Evolutionary conservation across 2,113 vertebrate species (phyloP), one percentile per base, ranked within the genome.

Genomic region (Thryonomys swinderianus): DNA sequence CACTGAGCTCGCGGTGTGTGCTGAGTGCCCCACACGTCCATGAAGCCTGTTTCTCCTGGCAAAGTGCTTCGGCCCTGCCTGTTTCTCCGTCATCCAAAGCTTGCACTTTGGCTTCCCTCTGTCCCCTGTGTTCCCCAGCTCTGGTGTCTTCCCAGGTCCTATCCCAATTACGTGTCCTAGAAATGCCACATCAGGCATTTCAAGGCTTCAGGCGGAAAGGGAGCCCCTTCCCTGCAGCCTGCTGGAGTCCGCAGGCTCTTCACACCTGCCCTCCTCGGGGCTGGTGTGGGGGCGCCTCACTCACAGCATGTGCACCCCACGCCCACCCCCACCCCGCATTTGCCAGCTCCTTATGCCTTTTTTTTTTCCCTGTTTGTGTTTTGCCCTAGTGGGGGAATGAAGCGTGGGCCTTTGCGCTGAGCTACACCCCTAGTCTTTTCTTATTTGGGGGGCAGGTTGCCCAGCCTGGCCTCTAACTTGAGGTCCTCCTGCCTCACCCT

Each of bases 161-260:
- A 93, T 76, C 91, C 95, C 64, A 76, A 2, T 92, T 57, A 57
- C 21, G 18, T 53, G 81, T 51, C 76, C 91, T 87, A 90, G 91
- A 95, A 87, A 81, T 17, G 45, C 64, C 42, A 21, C 51, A 66
- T 92, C 71, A 59, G 23, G 53, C 7, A 3, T 86, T 25, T 23
- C 32, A 79, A 83, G 53, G 30, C 34, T 61, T 17, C 21, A 7
- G 2, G n/a, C 42, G n/a, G 86, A 61, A 80, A n/a, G 3, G 71
- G 89, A 20, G n/a, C 18, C 7, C 27, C 69, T 86, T 55, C 51
- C 20, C 32, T 66, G 37, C 30, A 7, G 25, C 25, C 23, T 32
- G 71, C 61, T 13, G 27, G 20, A 66, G 16, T 59, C 57, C 7
- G 18, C 32, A 71, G 85, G 37, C 37, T 93, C 64, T 40, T 62